These are phyloP conservation scores for Endotricha flammealis DNA, from an alignment of 2,888 invertebrate genomes.

Conservation along the genomic window DNA sequence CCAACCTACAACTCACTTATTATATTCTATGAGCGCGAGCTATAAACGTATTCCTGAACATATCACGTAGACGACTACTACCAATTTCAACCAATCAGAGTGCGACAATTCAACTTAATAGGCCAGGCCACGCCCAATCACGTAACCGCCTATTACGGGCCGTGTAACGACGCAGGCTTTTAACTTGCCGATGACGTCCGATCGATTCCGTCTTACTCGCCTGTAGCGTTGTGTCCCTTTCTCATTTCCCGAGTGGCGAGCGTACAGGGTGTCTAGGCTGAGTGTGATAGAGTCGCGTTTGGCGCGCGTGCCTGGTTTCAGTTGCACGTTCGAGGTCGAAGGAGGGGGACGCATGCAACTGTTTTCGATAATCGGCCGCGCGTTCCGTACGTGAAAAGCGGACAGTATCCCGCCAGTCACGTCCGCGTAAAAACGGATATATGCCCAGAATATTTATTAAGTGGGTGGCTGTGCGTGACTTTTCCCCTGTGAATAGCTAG, in stretches of 20 bases:
- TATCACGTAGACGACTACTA: slow-evolving; percentile 76
- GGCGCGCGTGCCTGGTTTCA: slow-evolving; percentile 72
- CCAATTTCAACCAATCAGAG: slow-evolving; percentile 77
- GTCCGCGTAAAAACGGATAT: slow-evolving; percentile 79
- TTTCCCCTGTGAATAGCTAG: slow-evolving; percentile 72
- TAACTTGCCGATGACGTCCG: slow-evolving; percentile 72
- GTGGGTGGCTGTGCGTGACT: slow-evolving; percentile 78
- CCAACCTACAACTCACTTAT: slow-evolving; percentile 74
- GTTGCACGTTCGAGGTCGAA: slow-evolving; percentile 74
- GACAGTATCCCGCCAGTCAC: slow-evolving; percentile 73
- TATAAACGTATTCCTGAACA: slow-evolving; percentile 77
- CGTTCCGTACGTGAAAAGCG: slow-evolving; percentile 78
- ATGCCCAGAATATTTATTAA: slow-evolving; percentile 81
- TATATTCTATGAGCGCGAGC: slow-evolving; percentile 74
- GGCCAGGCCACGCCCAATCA: slow-evolving; percentile 75
- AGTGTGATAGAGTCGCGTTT: slow-evolving; percentile 74
- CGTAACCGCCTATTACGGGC: slow-evolving; percentile 78
- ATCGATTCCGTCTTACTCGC: slow-evolving; percentile 48
- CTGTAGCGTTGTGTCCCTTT: slow-evolving; percentile 47
- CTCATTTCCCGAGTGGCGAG: slow-evolving; percentile 47
- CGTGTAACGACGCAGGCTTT: slow-evolving; percentile 77
- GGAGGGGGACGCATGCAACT: slow-evolving; percentile 77
- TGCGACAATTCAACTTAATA: slow-evolving; percentile 77
- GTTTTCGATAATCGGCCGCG: slow-evolving; percentile 77
- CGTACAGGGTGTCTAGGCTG: slow-evolving; percentile 53